Conservation (phyloP, 2,113 vertebrate species). For the Channa maculata region DNA sequence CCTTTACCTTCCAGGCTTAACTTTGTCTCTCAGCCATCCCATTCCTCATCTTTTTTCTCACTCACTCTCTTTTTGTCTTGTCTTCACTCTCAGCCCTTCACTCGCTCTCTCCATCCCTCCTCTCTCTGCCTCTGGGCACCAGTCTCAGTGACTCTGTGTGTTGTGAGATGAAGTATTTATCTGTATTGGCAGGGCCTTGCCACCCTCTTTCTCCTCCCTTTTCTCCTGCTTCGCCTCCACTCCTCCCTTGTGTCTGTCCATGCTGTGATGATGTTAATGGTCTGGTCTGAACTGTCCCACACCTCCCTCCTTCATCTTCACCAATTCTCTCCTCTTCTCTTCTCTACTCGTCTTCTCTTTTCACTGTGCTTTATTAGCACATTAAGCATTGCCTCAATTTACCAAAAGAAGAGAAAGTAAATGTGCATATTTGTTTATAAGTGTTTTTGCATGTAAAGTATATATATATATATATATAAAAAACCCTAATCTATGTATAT, state of each 20-base stretch:
- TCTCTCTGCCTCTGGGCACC: conserved; percentile 58
- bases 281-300: conserved; percentile 43
- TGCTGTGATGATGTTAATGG: conserved; percentile 67
- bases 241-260: conserved; percentile 52
- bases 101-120: conserved; percentile 17
- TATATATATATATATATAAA: too few relatives aligned
- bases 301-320: background rate
- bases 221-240: conserved; percentile 22
- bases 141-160: conserved; percentile 70
- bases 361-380: conserved; percentile 15
- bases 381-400: conserved; percentile 21
- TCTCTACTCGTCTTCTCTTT: conserved; percentile 20
- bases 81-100: conserved; percentile 30
- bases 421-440: conserved; percentile 7
- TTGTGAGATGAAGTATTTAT: conserved; percentile 79
- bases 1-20: conserved; percentile 80
- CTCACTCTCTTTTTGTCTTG: conserved; percentile 2
- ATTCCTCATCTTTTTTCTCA: conserved; percentile 16
- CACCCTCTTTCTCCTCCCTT: conserved; percentile 6
- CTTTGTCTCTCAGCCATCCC: conserved; percentile 65
- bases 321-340: conserved; percentile 14
- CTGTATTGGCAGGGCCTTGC: conserved; percentile 75
- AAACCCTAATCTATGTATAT: conserved; percentile 32
- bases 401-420: conserved; percentile 11
- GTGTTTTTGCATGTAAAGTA: conserved; percentile 33